Base-by-base conservation (phyloP, 2,888 invertebrate species). In the Cheilosia soror region DNA sequence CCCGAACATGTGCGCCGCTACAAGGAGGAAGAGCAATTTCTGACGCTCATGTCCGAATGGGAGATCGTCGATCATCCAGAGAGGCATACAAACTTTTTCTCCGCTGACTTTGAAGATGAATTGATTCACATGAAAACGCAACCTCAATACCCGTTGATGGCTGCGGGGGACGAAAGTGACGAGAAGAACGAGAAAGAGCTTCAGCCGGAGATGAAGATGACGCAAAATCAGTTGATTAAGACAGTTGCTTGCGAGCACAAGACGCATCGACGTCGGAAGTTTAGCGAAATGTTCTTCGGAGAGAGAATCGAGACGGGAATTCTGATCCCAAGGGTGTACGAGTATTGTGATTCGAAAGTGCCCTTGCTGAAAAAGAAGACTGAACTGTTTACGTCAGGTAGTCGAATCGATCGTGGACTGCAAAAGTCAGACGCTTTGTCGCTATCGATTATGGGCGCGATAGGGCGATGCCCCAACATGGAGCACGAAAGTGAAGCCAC, bases 31-130 rank as follows among this genome's bases (percentile, higher is more conserved):
- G 91, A 89, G 0, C 62, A 89, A 2, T 90, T 91, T 65, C 88
- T 92, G 0, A 87, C 89, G 71, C 88, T 92, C 7, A 91, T 92
- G 90, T 89, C 91, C 40, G 92, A 92, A n/a, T 92, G 91, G 91
- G 92, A 90, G 77, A 90, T 92, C 15, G 87, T 92, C 4, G 90
- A 91, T 62, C 88, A 89, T 88, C 91, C 91, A 27, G 40, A 62
- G 13, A 83, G 87, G n/a, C 49, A 63, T 20, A 81, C 58, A 3
- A 91, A 91, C 37, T 92, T 88, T 62, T 91, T 92, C 71, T 91
- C 91, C 0, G 91, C 89, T 0, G 92, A 92, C 73, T 92, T 91
- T 78, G 91, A 92, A 69, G 91, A 92, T 58, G 91, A 91, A 53
- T 53, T 90, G 37, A 68, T 91, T 25, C 89, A 89, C 33, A 88